Base-by-base conservation (phyloP, 2,113 vertebrate genomes). In the Delphinapterus leucas region DNA sequence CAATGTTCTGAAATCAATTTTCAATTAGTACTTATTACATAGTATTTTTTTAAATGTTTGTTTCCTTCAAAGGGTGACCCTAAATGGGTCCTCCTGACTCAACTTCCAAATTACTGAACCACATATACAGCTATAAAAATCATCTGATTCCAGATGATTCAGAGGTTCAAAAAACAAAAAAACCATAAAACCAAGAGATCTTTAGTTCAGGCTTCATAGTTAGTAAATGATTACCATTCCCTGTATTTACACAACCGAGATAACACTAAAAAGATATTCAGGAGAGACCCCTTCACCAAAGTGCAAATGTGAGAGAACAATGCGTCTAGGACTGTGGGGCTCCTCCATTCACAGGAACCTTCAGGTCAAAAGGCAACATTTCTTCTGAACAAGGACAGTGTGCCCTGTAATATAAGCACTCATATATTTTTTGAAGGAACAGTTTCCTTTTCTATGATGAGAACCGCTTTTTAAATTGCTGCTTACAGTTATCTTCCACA, bases 401-500 rank as follows among this genome's bases (percentile, higher is more conserved):
- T 33, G 82, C n/a, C 70, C 49, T 79, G 73, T 55, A 58, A 70
- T 25, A 53, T 6, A 65, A 86, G 25, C 33, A 94, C 73, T 65
- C 11, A 88, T n/a, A 31, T 36, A 41, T 25, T 83, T 67, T 85
- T 88, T 41, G 13, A 53, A 85, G 49, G 7, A 53, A 55, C 9
- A n/a, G 21, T 25, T 58, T 61, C 20, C 81, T 68, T 83, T 71
- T n/a, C 58, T 90, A 73, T 26, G 41, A 5, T 68, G 17, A 85
- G 65, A 93, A 49, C 12, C 55, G 41, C 5, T 63, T 90, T 80
- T 86, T 77, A 94, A 89, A 58, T n/a, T 36, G 5, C 96, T 98
- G 99, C 99, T 99, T 96, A 99, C 99, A 99, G 93, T 99, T 99
- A 97, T 99, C 99, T 98, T 99, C 99, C 92, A 99, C 99, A 95